A percentile compares a stretch with the other conserved stretches of the same genome.
These are phyloP conservation scores for Crotophaga sulcirostris DNA, from an alignment of 2,113 vertebrate genomes.

Conservation along the genomic window DNA sequence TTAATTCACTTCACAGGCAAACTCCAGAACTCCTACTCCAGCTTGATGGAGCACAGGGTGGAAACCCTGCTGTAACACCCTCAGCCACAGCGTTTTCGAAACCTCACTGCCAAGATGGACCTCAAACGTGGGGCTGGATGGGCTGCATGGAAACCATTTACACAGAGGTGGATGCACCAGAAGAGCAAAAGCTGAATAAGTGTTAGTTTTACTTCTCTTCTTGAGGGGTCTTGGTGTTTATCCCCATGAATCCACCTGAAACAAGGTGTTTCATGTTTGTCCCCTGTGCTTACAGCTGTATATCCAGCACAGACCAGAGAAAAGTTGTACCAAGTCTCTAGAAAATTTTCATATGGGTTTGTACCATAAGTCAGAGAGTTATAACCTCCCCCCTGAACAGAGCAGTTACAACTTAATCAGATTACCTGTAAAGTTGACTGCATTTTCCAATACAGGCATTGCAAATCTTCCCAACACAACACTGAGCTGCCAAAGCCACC, in stretches of 20 bases:
- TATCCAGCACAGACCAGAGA: not conserved
- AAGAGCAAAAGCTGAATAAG: not conserved
- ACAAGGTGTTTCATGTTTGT: not conserved
- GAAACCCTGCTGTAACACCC: not conserved
- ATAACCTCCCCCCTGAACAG: not conserved
- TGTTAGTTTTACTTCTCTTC: not conserved
- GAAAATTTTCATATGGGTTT: not conserved
- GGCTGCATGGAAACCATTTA: not conserved
- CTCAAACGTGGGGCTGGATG: accelerated
- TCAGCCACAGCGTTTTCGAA: too few relatives aligned
- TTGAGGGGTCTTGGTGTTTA: not conserved
- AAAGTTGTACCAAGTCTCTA: not conserved
- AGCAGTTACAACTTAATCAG: not conserved
- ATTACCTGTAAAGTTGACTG: not conserved
- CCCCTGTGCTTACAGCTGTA: not conserved
- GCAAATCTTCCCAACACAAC: not conserved
- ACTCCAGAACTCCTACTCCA: not conserved
- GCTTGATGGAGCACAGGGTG: not conserved
- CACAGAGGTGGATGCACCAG: not conserved
- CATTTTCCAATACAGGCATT: not conserved
- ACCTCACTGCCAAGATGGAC: not conserved
- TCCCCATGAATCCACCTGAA: not conserved
- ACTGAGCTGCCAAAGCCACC: not conserved
- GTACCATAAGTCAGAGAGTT: not conserved
- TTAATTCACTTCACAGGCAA: not conserved